These are phyloP conservation scores for Chymomyza caudatula DNA, from an alignment of 2,888 invertebrate species.

Conservation along the genomic window DNA sequence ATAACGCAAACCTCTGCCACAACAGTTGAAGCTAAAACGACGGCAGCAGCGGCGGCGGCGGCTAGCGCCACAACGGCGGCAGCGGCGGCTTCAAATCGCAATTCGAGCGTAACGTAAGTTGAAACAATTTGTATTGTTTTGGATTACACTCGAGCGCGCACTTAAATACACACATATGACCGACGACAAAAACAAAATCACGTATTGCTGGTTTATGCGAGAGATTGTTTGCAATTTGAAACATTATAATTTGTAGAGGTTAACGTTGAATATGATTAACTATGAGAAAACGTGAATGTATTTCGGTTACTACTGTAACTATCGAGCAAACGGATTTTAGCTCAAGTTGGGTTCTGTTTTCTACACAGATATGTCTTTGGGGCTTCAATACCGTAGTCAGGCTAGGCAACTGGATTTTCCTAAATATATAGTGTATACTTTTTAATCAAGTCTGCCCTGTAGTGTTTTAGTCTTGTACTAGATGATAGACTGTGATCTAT, in stretches of 20 bases:
- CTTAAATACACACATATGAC: not conserved
- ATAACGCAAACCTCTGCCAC: conserved; percentile 68
- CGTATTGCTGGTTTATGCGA: not conserved
- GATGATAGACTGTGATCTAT: no score
- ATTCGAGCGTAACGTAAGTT: conserved; percentile 83
- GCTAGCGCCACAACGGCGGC: conserved; percentile 57
- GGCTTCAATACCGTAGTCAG: no score
- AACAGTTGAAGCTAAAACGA: conserved; percentile 76
- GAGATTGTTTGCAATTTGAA: not conserved
- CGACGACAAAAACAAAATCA: not conserved
- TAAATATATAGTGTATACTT: no score
- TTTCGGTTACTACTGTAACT: no score
- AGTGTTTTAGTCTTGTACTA: no score
- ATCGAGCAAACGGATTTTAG: no score
- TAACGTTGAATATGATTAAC: no score
- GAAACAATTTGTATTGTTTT: conserved; percentile 48
- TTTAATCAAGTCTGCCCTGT: no score
- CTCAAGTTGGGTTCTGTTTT: no score
- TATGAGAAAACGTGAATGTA: no score
- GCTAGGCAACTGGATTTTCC: no score
- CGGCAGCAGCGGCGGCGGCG: conserved; percentile 45
- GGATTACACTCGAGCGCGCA: conserved; percentile 45
- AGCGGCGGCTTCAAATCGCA: conserved; percentile 79
- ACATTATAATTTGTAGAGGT: not conserved
- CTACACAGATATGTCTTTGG: no score